Base-by-base conservation (phyloP, 2,888 invertebrate genomes). In the Orchesella flavescens region DNA sequence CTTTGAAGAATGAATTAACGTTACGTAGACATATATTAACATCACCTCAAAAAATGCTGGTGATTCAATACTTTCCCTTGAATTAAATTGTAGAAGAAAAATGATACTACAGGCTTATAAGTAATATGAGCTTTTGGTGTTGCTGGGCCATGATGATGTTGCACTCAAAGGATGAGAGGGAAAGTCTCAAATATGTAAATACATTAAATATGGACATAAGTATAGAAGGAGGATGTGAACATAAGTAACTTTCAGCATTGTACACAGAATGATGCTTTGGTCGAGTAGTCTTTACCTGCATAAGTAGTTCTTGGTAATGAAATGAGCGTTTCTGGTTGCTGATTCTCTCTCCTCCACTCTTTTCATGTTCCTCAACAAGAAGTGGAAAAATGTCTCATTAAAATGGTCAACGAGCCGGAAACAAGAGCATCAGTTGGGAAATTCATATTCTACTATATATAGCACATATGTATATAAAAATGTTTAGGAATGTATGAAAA, bases 351-450 rank as follows among this genome's bases (percentile, higher is more conserved):
- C 19, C 68, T 24, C 23, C 2, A 69, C 53, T 53, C 69, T 53
- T 68, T 66, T 66, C 17, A 66, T 66, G 44, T 66, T 66, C 21
- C 49, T 53, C 53, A 23, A 49, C 23, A 53, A 69, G 69, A 13
- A 49, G 69, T 69, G 69, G 69, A 69, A 69, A 69, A 69, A 69
- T 69, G 69, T 69, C 69, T 69, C 69, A 69, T 69, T 69, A 69
- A 69, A 69, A 53, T 69, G 21, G 69, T 24, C 69, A 69, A 24
- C 69, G 69, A 69, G 53, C 49, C 53, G 53, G 49, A 69, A 69
- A 69, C 66, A 44, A 66, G 66, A 19, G 44, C 17, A 17, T 66
- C 63, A 23, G 49, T 49, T 12, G n/a, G 49, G 12, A n/a, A n/a
- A 49, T 49, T 15, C 49, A 49, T 49, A n/a, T 49, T 49, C 49